Evolutionary conservation across 2,797 vertebrate species (phyloP).

Genomic region (Hybognathus amarus): DNA sequence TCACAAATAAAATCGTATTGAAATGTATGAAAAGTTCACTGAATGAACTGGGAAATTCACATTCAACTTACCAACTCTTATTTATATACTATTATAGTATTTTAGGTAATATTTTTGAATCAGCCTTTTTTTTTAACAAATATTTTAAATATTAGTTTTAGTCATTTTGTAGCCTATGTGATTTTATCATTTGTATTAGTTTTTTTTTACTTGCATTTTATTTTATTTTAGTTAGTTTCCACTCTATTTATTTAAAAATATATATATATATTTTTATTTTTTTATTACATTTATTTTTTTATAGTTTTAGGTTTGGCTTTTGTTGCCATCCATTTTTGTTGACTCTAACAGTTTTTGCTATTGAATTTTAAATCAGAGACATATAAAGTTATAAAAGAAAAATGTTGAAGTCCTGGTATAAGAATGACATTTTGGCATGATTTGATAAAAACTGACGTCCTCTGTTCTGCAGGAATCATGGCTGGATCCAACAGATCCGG

Average conservation of each 20-base stretch:
- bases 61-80: neutral
- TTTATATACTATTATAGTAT: neutral
- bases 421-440: neutral
- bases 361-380: neutral
- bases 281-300: neutral
- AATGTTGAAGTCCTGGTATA: too few relatives aligned
- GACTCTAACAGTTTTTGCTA: neutral
- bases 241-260: neutral
- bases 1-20: neutral
- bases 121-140: neutral
- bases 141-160: neutral
- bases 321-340: too few relatives aligned
- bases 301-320: neutral
- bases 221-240: neutral
- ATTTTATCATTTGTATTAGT: neutral
- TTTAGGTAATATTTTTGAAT: neutral
- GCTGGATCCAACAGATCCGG: conserved; percentile 96
- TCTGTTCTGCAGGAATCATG: conserved; percentile 87
- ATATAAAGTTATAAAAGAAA: too few relatives aligned
- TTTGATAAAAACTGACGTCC: neutral
- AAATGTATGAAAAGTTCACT: neutral
- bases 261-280: neutral
- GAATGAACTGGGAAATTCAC: neutral
- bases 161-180: neutral
- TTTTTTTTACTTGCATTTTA: neutral